Evolutionary conservation across 2,113 vertebrate genomes (phyloP).

Genomic region (Noturus placidus): DNA sequence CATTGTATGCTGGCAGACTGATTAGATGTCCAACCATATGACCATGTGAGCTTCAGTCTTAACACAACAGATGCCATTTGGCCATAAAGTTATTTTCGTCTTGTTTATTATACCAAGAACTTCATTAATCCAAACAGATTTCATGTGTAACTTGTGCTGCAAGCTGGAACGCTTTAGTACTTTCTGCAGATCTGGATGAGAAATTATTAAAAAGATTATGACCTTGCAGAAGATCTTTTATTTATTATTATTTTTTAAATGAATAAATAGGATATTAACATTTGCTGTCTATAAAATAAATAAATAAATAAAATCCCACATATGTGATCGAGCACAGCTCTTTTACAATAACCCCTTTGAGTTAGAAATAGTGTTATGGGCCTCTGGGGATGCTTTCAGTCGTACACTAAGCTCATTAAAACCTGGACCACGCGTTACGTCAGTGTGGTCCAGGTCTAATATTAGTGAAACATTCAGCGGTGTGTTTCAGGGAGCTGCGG

Average conservation of each 20-base stretch:
- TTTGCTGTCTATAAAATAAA: slow-evolving; percentile 23
- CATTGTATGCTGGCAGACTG: slow-evolving; percentile 51
- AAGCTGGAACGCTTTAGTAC: slow-evolving; percentile 7
- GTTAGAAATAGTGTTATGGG: slow-evolving; percentile 18
- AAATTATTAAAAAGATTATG: slow-evolving; percentile 3
- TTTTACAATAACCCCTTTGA: slow-evolving; percentile 35
- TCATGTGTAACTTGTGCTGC: not conserved
- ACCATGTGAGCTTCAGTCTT: slow-evolving; percentile 49
- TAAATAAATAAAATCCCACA: not conserved
- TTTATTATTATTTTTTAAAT: too few species aligned
- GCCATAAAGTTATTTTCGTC: slow-evolving; percentile 51
- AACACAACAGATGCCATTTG: slow-evolving; percentile 56
- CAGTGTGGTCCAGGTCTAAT: slow-evolving; percentile 7
- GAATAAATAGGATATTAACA: slow-evolving; percentile 23
- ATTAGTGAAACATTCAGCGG: slow-evolving; percentile 30
- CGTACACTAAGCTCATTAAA: not conserved
- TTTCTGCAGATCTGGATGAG: not conserved
- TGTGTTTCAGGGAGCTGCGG: slow-evolving; percentile 2
- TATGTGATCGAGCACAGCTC: not conserved
- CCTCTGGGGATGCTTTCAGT: slow-evolving; percentile 17
- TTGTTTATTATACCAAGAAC: slow-evolving; percentile 44
- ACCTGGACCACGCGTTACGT: not conserved
- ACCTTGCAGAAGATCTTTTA: slow-evolving; percentile 3
- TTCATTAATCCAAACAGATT: slow-evolving; percentile 40
- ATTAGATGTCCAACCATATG: slow-evolving; percentile 53